Evolutionary conservation across 53 echinoderm and acorn worm genomes (phyloP), one percentile per base, ranked within the genome.

Genomic region (Patiria pectinifera): DNA sequence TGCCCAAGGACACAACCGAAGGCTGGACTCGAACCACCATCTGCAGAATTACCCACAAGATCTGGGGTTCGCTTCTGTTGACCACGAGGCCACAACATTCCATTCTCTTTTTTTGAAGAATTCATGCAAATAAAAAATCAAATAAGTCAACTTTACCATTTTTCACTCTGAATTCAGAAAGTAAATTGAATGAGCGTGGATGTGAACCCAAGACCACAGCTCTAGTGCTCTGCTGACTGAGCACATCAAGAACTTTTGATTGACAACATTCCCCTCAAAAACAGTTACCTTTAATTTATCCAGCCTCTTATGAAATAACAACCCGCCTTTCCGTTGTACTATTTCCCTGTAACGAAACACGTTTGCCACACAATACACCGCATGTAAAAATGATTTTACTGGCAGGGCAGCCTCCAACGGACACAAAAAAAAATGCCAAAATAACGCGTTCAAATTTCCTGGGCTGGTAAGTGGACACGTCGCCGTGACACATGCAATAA

Each of bases 401-500:
- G 11, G 24, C 22, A 53, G 53, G 2, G 74, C 74, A n/a, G 4
- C 21, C 74, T 18, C 70, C 70, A 35, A 35, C 35, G 35, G 35
- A 35, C 35, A 35, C 0, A 35, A 35, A 35, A 35, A 35, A 35
- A 35, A 35, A 35, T 19, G 70, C 70, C 70, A 70, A 70, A 70
- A 19, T 18, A 35, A 35, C 35, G 35, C 35, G 35, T 70, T 70
- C 74, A 74, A 74, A 74, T 74, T 74, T 74, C 24, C 74, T 22
- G 74, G 74, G 22, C 74, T 35, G 74, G 74, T 74, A 23, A 74
- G 24, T 3, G 24, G 74, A 74, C 74, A 74, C 74, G 74, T 24
- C 24, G 74, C 24, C 9, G 24, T 74, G 74, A 74, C 74, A 74
- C 74, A 74, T 74, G 74, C 74, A 74, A 74, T 74, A 74, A 74